A percentile compares a stretch with the other conserved stretches of the same genome.
These are phyloP conservation scores for Parnassius orleans DNA, from an alignment of 2,888 invertebrate genomes.

Conservation along the genomic window DNA sequence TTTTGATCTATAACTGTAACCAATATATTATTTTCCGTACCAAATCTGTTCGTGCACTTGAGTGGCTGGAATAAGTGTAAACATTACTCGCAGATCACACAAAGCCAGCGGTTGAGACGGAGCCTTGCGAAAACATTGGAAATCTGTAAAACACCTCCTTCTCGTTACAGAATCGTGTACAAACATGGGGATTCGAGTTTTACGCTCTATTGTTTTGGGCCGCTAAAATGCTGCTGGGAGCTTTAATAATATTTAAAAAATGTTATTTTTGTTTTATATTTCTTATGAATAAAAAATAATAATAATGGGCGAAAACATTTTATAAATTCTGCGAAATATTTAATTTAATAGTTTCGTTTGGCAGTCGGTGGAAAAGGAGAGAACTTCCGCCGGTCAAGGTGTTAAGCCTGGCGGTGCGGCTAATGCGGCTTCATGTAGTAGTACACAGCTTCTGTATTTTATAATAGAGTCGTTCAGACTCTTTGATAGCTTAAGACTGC, in stretches of 20 bases:
- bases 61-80: conserved; percentile 10
- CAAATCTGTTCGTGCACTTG: background rate
- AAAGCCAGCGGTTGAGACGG: conserved; percentile 30
- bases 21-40: background rate
- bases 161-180: conserved; percentile 40
- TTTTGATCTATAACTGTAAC: too few species aligned
- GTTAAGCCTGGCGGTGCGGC: too few species aligned
- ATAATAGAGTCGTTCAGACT: too few species aligned
- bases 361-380: too few species aligned
- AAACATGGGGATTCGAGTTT: conserved; percentile 46
- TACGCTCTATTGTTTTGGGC: conserved; percentile 48
- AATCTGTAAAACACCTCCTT: conserved; percentile 47
- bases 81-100: conserved; percentile 32
- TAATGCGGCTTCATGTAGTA: too few species aligned
- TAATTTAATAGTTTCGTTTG: too few species aligned
- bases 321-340: too few species aligned
- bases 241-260: conserved; percentile 3
- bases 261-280: background rate
- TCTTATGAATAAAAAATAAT: too few species aligned
- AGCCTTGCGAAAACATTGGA: conserved; percentile 40
- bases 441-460: too few species aligned
- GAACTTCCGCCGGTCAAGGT: too few species aligned
- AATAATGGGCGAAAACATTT: too few species aligned
- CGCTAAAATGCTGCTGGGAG: conserved; percentile 46
- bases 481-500: too few species aligned